Evolutionary conservation across 2,113 vertebrate species (phyloP), one percentile per base, ranked within the genome.

Genomic region (Falcunculus frontatus): DNA sequence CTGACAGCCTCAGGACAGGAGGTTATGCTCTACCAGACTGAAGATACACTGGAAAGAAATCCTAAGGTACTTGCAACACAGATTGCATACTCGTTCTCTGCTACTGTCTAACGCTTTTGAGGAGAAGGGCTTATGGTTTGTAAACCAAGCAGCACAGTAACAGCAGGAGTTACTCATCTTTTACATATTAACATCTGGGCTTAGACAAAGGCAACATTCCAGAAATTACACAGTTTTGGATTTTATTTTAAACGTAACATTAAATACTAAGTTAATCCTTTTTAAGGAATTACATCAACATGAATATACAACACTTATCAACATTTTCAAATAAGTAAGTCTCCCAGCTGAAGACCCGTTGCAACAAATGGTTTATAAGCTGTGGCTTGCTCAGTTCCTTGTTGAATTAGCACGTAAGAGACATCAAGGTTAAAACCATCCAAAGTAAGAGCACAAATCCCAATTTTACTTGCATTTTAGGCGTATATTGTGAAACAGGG

Each of bases 11-110:
- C 88, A 25, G 98, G 98, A 76, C 93, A 96, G 50, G 94, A 96
- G 92, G 97, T 97, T 11, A 94, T 98, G 96, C 95, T 98, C 30
- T 98, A 98, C 74, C 95, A 98, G 52, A 98, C 96, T 4, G 98
- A 98, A 91, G 97, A 98, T 30, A 98, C 98, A 2, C 59, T 94
- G 81, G 94, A 97, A 80, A 95, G 60, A 96, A 98, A 98, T 84
- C 88, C 95, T 57, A 97, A 98, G 98, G 98, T 98, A 98, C 39
- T 22, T 30, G 7, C 29, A 76, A 56, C 22, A 62, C 29, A 30
- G 23, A 60, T 26, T 87, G 13, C 37, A 11, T 39, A n/a, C 57
- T 41, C 7, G 6, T 30, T 59, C 49, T 42, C 50, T 86, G 30
- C 18, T 91, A 18, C 37, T 69, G 8, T 23, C 27, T 37, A 46